phyloP scores from a whole-genome alignment of 2,797 vertebrate genomes.

The Selene dorsalis region DNA sequence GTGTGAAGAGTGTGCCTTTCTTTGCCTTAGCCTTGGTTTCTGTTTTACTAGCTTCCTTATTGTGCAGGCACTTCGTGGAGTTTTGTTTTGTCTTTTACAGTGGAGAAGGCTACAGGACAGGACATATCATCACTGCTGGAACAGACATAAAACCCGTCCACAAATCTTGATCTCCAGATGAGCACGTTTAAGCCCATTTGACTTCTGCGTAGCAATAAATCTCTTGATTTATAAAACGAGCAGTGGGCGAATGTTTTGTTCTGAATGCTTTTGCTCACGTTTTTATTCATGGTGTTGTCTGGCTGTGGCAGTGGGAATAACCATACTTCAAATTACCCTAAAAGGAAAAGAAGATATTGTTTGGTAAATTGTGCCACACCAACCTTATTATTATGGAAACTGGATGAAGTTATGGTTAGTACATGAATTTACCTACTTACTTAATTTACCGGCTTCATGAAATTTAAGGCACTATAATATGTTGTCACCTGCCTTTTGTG shows the following conservation, averaged over 20 bases:
- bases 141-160: constrained; percentile 23
- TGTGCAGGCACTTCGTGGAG: constrained; percentile 1
- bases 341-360: neutral
- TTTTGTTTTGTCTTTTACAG: constrained; percentile 32
- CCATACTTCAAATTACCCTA: constrained; percentile 1
- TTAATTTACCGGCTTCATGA: constrained; percentile 9
- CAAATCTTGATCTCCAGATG: constrained; percentile 32
- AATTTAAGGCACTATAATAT: neutral
- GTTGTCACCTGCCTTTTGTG: constrained; percentile 5
- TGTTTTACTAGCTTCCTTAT: constrained; percentile 42
- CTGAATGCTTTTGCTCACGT: constrained; percentile 40
- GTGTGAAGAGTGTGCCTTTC: constrained; percentile 29
- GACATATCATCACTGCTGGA: constrained; percentile 48
- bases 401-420: neutral
- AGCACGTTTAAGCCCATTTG: constrained; percentile 33
- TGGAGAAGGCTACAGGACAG: constrained; percentile 49
- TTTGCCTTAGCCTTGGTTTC: constrained; percentile 23
- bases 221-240: constrained; percentile 45
- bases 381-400: neutral
- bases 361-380: neutral
- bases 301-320: constrained; percentile 18
- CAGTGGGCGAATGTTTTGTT: constrained; percentile 57
- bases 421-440: neutral
- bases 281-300: constrained; percentile 47
- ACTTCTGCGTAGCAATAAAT: constrained; percentile 38